Base-by-base conservation (phyloP, 2,888 invertebrate genomes). In the Standfussiana lucernea region DNA sequence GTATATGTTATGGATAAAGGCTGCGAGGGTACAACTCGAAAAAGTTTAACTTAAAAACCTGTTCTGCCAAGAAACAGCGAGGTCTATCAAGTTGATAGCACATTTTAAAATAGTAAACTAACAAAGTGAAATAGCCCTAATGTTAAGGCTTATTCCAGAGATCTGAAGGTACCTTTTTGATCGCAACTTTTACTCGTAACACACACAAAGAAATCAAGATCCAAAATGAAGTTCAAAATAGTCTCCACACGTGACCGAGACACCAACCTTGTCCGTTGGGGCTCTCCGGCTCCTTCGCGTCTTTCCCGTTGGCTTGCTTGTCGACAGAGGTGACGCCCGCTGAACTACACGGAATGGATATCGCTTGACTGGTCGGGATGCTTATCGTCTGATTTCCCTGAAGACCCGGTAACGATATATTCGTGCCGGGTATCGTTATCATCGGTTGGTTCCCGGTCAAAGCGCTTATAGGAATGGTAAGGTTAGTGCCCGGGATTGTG, bases 401-500 rank as follows among this genome's bases (percentile, higher is more conserved):
- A 35, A 83, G 70, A 45, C 79, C 80, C 91, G 89, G 75, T 92
- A 92, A 35, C 96, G 97, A 86, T 78, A 97, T 89, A 88, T 97
- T 97, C 32, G 97, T 95, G 62, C 97, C 97, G 72, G 97, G 97
- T 89, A 97, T 97, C 47, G 96, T 96, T 79, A 97, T 94, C 90
- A 97, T 94, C 82, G 95, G 93, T 89, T 97, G 97, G 88, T 93
- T 94, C 82, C 94, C 94, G 88, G 95, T 92, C 91, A 97, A 91
- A 86, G 96, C 96, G 92, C 94, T 95, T 90, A 97, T 89, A 73
- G 97, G 97, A 88, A 97, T 97, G 91, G 97, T 95, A 88, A 97
- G 95, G 94, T 97, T 97, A 90, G 97, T 97, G 91, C 97, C 97
- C 77, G 97, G 97, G 89, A 97, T 97, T 72, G 97, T 97, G 89